These are phyloP conservation scores for Embidobia sp. DNA, from an alignment of 2,888 invertebrate species.

Conservation along the genomic window DNA sequence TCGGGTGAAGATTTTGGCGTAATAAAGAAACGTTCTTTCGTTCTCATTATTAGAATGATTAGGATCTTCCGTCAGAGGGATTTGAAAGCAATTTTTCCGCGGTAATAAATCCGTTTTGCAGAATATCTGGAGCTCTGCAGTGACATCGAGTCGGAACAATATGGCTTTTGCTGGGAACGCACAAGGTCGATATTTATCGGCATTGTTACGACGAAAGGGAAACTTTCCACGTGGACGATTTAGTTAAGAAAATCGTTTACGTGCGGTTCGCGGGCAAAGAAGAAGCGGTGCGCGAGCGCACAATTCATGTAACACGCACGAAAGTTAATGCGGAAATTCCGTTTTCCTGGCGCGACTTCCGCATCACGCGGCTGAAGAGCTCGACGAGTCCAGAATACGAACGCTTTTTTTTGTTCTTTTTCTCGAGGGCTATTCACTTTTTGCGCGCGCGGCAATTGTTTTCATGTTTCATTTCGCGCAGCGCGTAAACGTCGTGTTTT, in stretches of 20 bases:
- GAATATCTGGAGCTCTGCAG: no score
- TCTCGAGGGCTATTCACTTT: constrained; percentile 3
- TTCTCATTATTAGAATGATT: no score
- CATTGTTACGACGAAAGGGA: constrained; percentile 50
- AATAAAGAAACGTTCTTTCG: no score
- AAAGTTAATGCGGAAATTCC: constrained; percentile 69
- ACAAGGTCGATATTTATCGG: constrained; percentile 43
- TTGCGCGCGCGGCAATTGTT: not conserved
- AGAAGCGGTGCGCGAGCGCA: constrained; percentile 48
- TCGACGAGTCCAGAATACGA: constrained; percentile 35
- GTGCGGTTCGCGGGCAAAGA: constrained; percentile 35
- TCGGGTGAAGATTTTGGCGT: no score
- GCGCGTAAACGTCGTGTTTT: no score
- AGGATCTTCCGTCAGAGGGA: no score
- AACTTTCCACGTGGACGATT: constrained; percentile 51
- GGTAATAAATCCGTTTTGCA: no score
- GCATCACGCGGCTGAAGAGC: constrained; percentile 55
- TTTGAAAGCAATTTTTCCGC: no score
- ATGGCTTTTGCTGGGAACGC: not conserved
- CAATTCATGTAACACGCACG: constrained; percentile 67
- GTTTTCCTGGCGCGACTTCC: constrained; percentile 60
- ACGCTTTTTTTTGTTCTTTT: constrained; percentile 19
- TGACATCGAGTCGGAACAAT: no score
- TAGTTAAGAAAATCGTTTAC: constrained; percentile 29
- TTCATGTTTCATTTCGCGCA: constrained; percentile 28